Evolutionary conservation across 2,888 invertebrate genomes (phyloP).

Genomic region (Sminthurides aquaticus): DNA sequence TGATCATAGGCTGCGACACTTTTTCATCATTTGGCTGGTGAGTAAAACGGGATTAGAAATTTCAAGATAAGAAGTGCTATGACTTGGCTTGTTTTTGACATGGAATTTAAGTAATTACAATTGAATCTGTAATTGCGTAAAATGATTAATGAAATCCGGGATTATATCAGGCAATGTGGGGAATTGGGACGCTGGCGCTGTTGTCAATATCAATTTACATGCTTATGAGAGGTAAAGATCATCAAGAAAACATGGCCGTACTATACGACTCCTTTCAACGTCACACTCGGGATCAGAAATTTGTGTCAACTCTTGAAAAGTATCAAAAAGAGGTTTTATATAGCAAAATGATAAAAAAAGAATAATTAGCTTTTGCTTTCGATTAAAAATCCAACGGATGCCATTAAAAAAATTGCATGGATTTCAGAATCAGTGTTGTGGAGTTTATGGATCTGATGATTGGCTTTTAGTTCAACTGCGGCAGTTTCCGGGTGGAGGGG

Average conservation of each 20-base stretch:
- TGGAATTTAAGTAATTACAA: no score
- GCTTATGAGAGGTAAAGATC: constrained; percentile 28
- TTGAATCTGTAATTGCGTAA: no score
- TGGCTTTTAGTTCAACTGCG: constrained; percentile 36
- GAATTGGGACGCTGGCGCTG: constrained; percentile 2
- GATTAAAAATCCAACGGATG: neutral
- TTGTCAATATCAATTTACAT: constrained; percentile 25
- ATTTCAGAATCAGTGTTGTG: constrained; percentile 35
- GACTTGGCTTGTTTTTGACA: no score
- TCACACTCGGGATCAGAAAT: constrained; percentile 28
- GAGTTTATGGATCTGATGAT: constrained; percentile 38
- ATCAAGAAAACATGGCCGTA: constrained; percentile 33
- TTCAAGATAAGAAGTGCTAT: no score
- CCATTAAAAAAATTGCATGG: neutral
- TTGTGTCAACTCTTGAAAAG: constrained; percentile 34
- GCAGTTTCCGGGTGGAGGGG: constrained; percentile 10
- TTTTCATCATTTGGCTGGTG: constrained; percentile 32
- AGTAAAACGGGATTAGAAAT: no score
- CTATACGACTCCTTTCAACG: constrained; percentile 34
- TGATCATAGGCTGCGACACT: constrained; percentile 29
- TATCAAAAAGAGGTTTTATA: constrained; percentile 36
- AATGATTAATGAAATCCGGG: no score
- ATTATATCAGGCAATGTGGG: constrained; percentile 29
- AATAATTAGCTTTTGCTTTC: neutral
- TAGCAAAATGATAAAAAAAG: neutral